Evolutionary conservation across 2,797 vertebrate genomes (phyloP).

Genomic region (Aplochiton taeniatus): DNA sequence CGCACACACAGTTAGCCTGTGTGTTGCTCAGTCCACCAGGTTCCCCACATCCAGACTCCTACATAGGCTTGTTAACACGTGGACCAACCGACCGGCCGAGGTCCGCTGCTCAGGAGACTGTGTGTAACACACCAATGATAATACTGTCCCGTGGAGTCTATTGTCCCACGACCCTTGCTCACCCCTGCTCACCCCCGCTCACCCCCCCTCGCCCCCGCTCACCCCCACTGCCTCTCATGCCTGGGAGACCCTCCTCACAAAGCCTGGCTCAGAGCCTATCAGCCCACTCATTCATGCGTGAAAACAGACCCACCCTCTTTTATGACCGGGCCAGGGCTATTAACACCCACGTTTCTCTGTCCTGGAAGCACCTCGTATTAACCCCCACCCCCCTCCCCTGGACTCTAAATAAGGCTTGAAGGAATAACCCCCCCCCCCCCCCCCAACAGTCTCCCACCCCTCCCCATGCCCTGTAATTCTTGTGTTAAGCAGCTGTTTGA

Average conservation of each 20-base stretch:
- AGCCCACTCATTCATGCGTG: slow-evolving; percentile 71
- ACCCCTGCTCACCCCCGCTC: no score
- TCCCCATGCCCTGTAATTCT: no score
- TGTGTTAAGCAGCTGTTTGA: no score
- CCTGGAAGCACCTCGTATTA: slow-evolving; percentile 62
- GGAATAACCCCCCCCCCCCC: slow-evolving; percentile 33
- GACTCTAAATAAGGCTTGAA: no score
- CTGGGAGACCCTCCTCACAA: slow-evolving; percentile 61
- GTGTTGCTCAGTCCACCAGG: background rate
- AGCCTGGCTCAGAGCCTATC: slow-evolving; percentile 61
- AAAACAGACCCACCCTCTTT: slow-evolving; percentile 71
- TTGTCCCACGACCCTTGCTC: slow-evolving; percentile 16
- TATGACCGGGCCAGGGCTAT: slow-evolving; percentile 46
- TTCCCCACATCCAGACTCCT: background rate
- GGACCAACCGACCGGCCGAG: background rate
- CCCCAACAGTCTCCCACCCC: no score
- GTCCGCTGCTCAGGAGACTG: background rate
- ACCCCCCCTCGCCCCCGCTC: slow-evolving; percentile 11
- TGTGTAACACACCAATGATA: slow-evolving; percentile 52
- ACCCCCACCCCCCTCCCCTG: slow-evolving; percentile 35
- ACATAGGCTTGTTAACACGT: background rate
- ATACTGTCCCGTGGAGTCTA: slow-evolving; percentile 48
- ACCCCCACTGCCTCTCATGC: slow-evolving; percentile 48
- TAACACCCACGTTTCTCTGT: no score
- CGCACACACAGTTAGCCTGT: no score